A percentile compares a stretch with the other conserved stretches of the same genome.
phyloP scores from a whole-genome alignment of 1,140 invertebrate genomes.

The Lepidurus couesii region DNA sequence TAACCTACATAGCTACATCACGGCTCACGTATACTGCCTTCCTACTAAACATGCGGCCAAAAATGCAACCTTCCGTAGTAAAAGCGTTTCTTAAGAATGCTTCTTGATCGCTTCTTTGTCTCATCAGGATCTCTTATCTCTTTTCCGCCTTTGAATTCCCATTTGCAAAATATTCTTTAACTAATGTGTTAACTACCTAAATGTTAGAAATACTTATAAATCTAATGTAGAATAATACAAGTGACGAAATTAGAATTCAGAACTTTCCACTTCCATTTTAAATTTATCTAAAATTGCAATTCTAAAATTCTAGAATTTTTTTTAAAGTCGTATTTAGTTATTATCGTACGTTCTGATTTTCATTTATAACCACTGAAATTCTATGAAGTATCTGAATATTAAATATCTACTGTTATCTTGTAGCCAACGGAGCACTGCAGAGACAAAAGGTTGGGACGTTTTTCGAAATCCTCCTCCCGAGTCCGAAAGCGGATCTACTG shows the following conservation, averaged over 20 bases:
- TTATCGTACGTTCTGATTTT: constrained; percentile 21
- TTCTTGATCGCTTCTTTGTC: too few relatives aligned
- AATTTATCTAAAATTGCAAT: constrained; percentile 13
- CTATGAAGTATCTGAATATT: constrained; percentile 19
- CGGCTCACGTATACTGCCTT: background rate
- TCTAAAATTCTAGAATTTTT: background rate
- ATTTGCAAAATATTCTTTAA: too few relatives aligned
- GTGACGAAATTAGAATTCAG: background rate
- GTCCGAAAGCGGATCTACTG: constrained; percentile 79
- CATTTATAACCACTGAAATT: background rate
- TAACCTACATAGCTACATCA: constrained; percentile 22
- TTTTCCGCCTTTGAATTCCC: too few relatives aligned
- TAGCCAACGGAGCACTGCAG: constrained; percentile 74
- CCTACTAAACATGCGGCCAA: background rate
- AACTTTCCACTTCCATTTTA: background rate
- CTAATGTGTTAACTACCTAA: too few relatives aligned
- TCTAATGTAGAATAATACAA: background rate
- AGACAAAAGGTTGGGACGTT: constrained; percentile 93
- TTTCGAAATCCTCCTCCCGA: constrained; percentile 83
- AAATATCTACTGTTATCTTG: constrained; percentile 33
- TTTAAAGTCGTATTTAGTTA: constrained; percentile 26
- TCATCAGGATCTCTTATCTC: too few relatives aligned
- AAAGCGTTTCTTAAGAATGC: too few relatives aligned
- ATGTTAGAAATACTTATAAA: too few relatives aligned
- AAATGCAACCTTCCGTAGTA: too few relatives aligned